Evolutionary conservation across 2,888 invertebrate species (phyloP), one percentile per base, ranked within the genome.

Genomic region (Dione vanillae): DNA sequence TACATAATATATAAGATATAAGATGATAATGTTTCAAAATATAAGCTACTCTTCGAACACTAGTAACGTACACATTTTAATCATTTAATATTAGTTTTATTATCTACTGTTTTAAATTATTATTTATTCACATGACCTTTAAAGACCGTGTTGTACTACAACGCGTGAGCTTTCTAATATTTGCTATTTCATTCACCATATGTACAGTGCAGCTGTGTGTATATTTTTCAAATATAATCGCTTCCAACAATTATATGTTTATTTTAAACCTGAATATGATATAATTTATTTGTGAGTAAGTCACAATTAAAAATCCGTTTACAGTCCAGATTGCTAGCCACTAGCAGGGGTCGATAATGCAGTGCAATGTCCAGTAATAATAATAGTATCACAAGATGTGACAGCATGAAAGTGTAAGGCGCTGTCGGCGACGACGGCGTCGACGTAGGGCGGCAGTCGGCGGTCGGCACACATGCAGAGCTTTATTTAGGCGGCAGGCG

Each of bases 401-500:
- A 74, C 67, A 77, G 77, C 77, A 78, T 78, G 76, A 76, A 73
- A 79, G 76, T 76, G 77, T 77, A 79, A 79, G 77, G 75, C 78
- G 80, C 77, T 80, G 59, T 77, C 77, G 78, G 72, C 76, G 77
- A 67, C 78, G 78, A 70, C 77, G 78, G 74, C 79, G 75, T 74
- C 75, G 77, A 74, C 86, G 88, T 85, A 88, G 89, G 90, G 90
- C 89, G 89, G 75, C 85, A 82, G 81, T 79, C 79, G 83, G 83
- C 35, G n/a, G 54, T 35, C 35, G 52, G 54, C 88, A 88, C 90
- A 91, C 91, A 92, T 90, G 90, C 89, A 82, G 86, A 90, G 91
- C 90, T 92, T 92, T 91, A 92, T 92, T 92, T 93, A 92, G 91
- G 92, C 90, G 90, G 90, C 89, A 80, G 85, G 84, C 84, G 84